phyloP scores from a whole-genome alignment of 2,797 vertebrate genomes.

The Parauchenoglanis ngamensis region DNA sequence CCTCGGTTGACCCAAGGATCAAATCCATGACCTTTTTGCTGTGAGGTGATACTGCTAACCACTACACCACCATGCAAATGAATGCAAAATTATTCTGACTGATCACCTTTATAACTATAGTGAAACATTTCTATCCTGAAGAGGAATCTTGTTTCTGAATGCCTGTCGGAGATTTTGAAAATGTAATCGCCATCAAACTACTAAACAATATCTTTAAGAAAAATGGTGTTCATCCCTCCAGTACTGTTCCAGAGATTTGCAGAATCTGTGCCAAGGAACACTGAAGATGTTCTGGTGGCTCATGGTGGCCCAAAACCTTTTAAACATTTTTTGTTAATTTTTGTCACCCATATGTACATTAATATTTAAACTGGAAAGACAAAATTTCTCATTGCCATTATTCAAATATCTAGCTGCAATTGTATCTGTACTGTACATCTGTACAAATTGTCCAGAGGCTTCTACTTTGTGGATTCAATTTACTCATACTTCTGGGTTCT shows the following conservation, averaged over 20 bases:
- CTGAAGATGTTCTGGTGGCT: background rate
- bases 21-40: too few relatives aligned
- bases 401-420: background rate
- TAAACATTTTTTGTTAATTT: background rate
- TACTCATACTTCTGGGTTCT: constrained; percentile 53
- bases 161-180: too few relatives aligned
- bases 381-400: constrained; percentile 25
- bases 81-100: background rate
- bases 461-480: constrained; percentile 28
- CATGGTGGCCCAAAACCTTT: background rate
- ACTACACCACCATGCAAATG: background rate
- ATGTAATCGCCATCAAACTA: background rate
- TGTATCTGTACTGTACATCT: background rate
- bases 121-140: background rate
- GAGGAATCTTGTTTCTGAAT: background rate
- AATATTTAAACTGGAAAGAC: background rate
- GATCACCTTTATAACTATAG: background rate
- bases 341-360: background rate
- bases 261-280: background rate
- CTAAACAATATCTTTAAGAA: background rate
- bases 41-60: too few relatives aligned
- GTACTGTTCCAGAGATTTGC: background rate
- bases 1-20: too few relatives aligned
- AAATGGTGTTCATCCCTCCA: background rate
- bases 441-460: constrained; percentile 17